Evolutionary conservation across 2,888 invertebrate genomes (phyloP).

Genomic region (Mayetiola destructor): DNA sequence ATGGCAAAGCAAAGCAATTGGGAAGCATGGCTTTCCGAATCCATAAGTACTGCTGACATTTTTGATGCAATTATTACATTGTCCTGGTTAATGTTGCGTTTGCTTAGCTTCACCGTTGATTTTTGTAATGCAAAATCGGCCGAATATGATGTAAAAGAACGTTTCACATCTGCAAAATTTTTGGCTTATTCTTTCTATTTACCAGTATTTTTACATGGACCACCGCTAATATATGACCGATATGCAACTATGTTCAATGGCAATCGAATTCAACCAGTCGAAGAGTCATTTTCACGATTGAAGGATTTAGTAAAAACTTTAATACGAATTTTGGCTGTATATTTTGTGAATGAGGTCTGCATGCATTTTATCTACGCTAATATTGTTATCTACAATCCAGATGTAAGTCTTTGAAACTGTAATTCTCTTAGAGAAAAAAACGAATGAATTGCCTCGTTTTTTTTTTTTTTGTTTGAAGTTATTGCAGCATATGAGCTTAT

Average conservation of each 20-base stretch:
- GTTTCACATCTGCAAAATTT: slow-evolving; percentile 27
- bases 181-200: slow-evolving; percentile 68
- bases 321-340: not conserved
- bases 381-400: not conserved
- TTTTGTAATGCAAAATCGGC: not conserved
- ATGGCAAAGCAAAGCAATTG: not conserved
- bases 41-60: not conserved
- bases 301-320: not conserved
- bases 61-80: not conserved
- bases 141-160: not conserved
- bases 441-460: too few species aligned
- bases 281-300: not conserved
- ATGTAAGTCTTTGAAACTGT: slow-evolving; percentile 13
- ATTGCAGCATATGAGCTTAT: slow-evolving; percentile 24
- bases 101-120: slow-evolving; percentile 9
- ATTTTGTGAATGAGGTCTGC: not conserved
- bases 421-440: too few species aligned
- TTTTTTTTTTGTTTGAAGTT: too few species aligned
- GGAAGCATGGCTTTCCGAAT: not conserved
- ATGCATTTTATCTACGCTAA: slow-evolving; percentile 5
- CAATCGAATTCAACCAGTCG: not conserved
- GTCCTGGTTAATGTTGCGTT: not conserved
- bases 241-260: slow-evolving; percentile 39
- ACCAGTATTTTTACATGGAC: slow-evolving; percentile 71
- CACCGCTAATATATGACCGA: slow-evolving; percentile 62